Base-by-base conservation (phyloP, 92 coral and sea anemone species). In the Epizoanthus rinbou region DNA sequence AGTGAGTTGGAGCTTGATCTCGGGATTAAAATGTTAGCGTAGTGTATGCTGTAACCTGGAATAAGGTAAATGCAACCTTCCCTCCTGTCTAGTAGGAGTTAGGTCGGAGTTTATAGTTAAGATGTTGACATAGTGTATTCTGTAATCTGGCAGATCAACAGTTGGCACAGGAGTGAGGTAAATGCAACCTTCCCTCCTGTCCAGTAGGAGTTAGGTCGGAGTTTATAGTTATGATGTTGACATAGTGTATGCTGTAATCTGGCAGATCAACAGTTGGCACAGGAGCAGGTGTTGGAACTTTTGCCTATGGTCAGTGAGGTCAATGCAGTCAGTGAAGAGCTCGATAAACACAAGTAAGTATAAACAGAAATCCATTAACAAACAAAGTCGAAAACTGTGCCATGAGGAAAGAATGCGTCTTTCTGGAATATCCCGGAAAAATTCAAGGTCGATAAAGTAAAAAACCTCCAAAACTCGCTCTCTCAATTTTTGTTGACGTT, bases 291-390 rank as follows among this genome's bases (percentile, higher is more conserved):
- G 24, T 64, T 97, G 74, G 99, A 97, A 72, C 73, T 90, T 24
- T 87, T 97, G 60, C 99, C 99, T 10, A 71, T 94, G 87, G 95
- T 97, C 88, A 95, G 99, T 68, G 99, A 97, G 79, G 95, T 91
- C n/a, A 97, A 97, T 41, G 99, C 99, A 14, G 91, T 97, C 79
- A 97, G 98, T 74, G 99, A 97, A 60, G 99, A 97, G 74, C 92
- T 97, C 66, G 97, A 97, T 88, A 97, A 97, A 72, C 97, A 95
- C 84, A 97, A 94, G 99, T 97, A 88, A 57, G 98, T 81, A n/a
- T n/a, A 17, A 31, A 31, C 11, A 11, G 14, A 0, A 15, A 43
- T 50, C 18, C 31, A 21, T 28, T 45, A 50, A 50, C 15, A 50
- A 50, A 9, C 54, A 47, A 11, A 47, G 54, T 47, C 54, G 54